Evolutionary conservation across 2,888 invertebrate species (phyloP).

Genomic region (Ophraella communa): DNA sequence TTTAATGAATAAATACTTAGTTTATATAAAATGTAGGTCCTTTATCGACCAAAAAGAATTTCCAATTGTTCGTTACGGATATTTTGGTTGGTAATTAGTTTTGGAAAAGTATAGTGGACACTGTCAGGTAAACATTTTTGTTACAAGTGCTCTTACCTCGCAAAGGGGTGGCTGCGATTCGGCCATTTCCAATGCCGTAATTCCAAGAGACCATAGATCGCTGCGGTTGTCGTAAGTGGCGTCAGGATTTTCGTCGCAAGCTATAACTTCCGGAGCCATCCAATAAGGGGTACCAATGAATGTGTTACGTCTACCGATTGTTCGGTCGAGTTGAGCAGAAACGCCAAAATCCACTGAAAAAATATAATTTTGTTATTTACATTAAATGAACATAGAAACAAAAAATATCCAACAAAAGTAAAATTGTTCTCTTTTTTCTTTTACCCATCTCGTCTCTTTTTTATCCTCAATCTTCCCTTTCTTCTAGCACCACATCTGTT

Average conservation of each 20-base stretch:
- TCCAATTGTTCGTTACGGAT: too few species aligned
- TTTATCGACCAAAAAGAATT: too few species aligned
- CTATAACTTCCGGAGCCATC: constrained; percentile 99
- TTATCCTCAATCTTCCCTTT: too few species aligned
- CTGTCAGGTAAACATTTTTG: too few species aligned
- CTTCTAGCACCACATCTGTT: too few species aligned
- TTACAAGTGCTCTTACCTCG: constrained; percentile 69
- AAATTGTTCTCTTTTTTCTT: too few species aligned
- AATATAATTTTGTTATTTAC: neutral
- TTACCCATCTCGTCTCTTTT: too few species aligned
- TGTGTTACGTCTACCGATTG: constrained; percentile 97
- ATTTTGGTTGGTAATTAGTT: too few species aligned
- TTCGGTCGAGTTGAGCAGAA: constrained; percentile 97
- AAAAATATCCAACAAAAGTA: neutral
- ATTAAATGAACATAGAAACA: neutral
- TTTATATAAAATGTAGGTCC: too few species aligned
- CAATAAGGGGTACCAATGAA: constrained; percentile 98
- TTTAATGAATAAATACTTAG: too few species aligned
- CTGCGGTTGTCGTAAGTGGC: constrained; percentile 99
- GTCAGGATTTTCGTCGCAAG: constrained; percentile 99
- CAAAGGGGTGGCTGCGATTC: constrained; percentile 99
- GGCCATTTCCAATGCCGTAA: constrained; percentile 99
- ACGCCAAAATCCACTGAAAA: constrained; percentile 96
- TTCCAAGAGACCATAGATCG: constrained; percentile 91
- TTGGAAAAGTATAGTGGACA: too few species aligned